These are phyloP conservation scores for Spermophilus dauricus DNA, from an alignment of 2,113 vertebrate species.

Conservation along the genomic window DNA sequence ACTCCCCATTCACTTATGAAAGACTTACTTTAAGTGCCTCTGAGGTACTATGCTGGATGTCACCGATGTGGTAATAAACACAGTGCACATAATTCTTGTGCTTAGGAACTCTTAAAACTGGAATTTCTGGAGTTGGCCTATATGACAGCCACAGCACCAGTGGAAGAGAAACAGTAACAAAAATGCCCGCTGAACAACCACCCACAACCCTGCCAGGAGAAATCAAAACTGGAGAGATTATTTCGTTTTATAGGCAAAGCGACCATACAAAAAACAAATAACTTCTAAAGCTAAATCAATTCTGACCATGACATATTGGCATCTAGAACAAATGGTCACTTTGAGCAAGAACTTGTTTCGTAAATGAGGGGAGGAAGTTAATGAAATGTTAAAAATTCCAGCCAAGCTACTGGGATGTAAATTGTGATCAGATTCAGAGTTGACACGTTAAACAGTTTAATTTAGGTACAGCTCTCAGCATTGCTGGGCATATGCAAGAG, in stretches of 20 bases:
- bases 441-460: slow-evolving; percentile 90
- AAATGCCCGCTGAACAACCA: not conserved
- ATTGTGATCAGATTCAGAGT: slow-evolving; percentile 84
- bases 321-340: slow-evolving; percentile 68
- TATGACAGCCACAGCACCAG: not conserved
- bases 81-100: not conserved
- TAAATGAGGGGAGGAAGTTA: slow-evolving; percentile 82
- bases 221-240: not conserved
- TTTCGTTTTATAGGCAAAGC: slow-evolving; percentile 49
- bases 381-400: slow-evolving; percentile 84
- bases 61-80: not conserved
- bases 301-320: slow-evolving; percentile 52
- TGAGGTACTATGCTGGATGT: not conserved
- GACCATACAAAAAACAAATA: slow-evolving; percentile 61
- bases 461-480: slow-evolving; percentile 87
- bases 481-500: slow-evolving; percentile 84
- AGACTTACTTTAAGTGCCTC: slow-evolving; percentile 3
- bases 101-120: not conserved
- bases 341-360: slow-evolving; percentile 66
- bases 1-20: not conserved
- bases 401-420: slow-evolving; percentile 82
- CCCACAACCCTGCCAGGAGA: not conserved
- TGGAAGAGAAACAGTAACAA: not conserved
- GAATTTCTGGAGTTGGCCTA: not conserved
- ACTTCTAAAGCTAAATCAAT: not conserved